Conservation (phyloP, 1,140 invertebrate species). For the Aphaenogaster ashmeadi region DNA sequence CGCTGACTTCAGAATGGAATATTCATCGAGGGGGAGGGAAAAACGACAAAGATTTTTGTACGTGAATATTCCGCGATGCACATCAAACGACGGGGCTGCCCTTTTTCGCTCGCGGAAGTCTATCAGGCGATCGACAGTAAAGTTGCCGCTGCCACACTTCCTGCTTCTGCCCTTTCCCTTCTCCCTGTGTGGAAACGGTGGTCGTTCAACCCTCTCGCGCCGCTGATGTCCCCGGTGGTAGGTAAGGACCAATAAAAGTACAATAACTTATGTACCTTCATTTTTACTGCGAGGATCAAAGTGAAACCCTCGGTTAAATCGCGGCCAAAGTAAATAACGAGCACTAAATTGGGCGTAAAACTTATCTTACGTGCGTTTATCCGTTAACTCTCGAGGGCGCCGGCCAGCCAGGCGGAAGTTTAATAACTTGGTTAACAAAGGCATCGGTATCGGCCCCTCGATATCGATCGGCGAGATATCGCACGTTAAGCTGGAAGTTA, state of each 20-base stretch:
- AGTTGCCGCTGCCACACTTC: conserved; percentile 56
- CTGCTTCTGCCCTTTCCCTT: conserved; percentile 46
- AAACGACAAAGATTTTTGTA: conserved; percentile 44
- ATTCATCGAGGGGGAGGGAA: conserved; percentile 20
- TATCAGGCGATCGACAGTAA: conserved; percentile 59
- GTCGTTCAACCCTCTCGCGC: conserved; percentile 57
- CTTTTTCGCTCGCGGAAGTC: conserved; percentile 52
- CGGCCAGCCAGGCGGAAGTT: conserved; percentile 58
- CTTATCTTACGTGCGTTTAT: conserved; percentile 65
- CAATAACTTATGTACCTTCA: conserved; percentile 66
- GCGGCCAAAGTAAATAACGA: conserved; percentile 64
- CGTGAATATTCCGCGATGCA: conserved; percentile 49
- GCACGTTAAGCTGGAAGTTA: conserved; percentile 38
- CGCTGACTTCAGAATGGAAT: conserved; percentile 35
- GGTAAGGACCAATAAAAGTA: conserved; percentile 61
- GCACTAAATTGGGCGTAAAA: conserved; percentile 64
- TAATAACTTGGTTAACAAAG: conserved; percentile 67
- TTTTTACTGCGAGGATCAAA: conserved; percentile 65
- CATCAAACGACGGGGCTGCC: conserved; percentile 32
- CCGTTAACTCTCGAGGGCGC: conserved; percentile 63
- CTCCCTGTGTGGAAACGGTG: conserved; percentile 19
- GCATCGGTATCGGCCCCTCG: conserved; percentile 46
- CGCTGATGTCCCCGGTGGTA: conserved; percentile 25
- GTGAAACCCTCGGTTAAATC: conserved; percentile 61
- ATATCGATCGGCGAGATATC: conserved; percentile 55